A percentile compares a stretch with the other conserved stretches of the same genome.
phyloP scores from a whole-genome alignment of 2,888 invertebrate species.

The Camponotus fellah region DNA sequence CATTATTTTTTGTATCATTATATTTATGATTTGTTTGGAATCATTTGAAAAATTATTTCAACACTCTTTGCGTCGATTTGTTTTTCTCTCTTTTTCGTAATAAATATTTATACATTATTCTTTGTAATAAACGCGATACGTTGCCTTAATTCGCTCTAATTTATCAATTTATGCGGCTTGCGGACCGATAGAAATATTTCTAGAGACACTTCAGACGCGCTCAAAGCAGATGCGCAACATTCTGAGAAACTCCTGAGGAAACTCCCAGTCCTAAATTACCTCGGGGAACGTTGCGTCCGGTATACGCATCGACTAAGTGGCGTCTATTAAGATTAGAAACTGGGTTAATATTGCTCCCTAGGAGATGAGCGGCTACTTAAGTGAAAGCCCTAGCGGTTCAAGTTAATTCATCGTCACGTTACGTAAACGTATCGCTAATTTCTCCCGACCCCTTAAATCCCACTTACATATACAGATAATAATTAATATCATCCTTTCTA shows the following conservation, averaged over 20 bases:
- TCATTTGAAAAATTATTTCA: neutral
- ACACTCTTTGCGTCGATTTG: neutral
- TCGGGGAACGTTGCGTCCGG: conserved; percentile 51
- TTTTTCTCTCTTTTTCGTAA: neutral
- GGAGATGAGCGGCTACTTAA: conserved; percentile 60
- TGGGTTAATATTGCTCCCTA: conserved; percentile 61
- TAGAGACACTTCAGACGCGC: neutral
- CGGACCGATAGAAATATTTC: neutral
- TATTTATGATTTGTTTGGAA: neutral
- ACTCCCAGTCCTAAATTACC: conserved; percentile 35
- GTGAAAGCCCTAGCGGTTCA: conserved; percentile 61
- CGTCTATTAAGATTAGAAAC: conserved; percentile 66
- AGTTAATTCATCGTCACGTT: conserved; percentile 57
- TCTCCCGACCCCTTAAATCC: neutral
- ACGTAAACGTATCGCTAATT: conserved; percentile 49
- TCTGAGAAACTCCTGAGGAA: conserved; percentile 39
- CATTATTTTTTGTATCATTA: neutral
- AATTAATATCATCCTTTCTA: conserved; percentile 31
- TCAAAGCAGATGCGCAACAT: conserved; percentile 33
- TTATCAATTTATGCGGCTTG: neutral
- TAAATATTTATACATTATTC: neutral
- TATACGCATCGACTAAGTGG: conserved; percentile 53
- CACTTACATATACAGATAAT: neutral
- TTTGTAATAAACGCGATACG: neutral
- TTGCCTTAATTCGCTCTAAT: neutral